Evolutionary conservation across 2,888 invertebrate genomes (phyloP).

Genomic region (Dasypolia templi): DNA sequence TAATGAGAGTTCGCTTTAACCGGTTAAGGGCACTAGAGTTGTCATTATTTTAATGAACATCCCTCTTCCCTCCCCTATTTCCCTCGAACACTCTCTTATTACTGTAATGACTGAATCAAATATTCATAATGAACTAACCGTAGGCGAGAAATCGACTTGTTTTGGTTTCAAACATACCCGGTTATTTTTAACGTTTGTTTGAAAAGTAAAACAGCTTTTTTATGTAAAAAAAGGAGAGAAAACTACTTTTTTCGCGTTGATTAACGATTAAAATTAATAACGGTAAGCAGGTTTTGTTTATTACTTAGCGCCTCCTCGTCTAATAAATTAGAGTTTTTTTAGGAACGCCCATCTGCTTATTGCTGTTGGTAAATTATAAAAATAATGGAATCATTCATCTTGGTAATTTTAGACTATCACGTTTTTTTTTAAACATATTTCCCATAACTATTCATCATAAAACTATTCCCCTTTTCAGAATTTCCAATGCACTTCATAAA

Average conservation of each 20-base stretch:
- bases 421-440: too few species aligned
- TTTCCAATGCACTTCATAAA: conserved; percentile 30
- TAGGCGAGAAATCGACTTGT: conserved; percentile 32
- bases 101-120: conserved; percentile 68
- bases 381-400: too few species aligned
- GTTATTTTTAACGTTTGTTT: conserved; percentile 4
- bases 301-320: too few species aligned
- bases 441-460: not conserved
- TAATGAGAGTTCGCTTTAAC: conserved; percentile 65
- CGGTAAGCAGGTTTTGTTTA: too few species aligned
- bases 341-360: too few species aligned
- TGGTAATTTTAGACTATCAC: too few species aligned
- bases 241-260: not conserved
- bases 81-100: conserved; percentile 51
- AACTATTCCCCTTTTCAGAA: not conserved
- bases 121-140: conserved; percentile 63
- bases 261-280: not conserved
- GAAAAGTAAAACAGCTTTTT: not conserved
- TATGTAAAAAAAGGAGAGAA: not conserved
- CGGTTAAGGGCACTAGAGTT: conserved; percentile 64
- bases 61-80: not conserved
- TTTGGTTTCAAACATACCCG: not conserved
- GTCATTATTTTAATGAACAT: conserved; percentile 74
- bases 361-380: too few species aligned
- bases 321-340: too few species aligned